These are phyloP conservation scores for Eubasilissa splendida DNA, from an alignment of 2,888 invertebrate genomes.

Conservation along the genomic window DNA sequence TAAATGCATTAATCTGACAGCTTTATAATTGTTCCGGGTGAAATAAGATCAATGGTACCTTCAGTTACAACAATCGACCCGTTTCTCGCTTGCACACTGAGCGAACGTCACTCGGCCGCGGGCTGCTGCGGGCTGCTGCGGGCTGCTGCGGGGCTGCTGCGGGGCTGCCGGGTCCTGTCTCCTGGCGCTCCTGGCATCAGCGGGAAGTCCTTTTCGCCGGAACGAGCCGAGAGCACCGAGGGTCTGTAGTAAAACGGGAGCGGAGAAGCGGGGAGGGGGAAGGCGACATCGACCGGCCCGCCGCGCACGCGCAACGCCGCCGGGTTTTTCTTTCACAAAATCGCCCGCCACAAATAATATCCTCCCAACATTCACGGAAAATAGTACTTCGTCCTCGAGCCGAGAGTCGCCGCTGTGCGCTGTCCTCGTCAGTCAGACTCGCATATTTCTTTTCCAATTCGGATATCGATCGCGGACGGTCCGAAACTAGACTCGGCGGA, in stretches of 20 bases:
- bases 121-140: background rate
- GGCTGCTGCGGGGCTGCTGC: constrained; percentile 1
- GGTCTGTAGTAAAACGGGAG: constrained; percentile 39
- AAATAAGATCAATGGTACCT: background rate
- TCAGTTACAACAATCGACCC: constrained; percentile 15
- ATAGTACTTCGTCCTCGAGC: background rate
- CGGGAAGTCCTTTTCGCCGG: constrained; percentile 25
- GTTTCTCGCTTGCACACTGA: background rate
- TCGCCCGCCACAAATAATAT: constrained; percentile 43
- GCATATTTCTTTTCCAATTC: background rate
- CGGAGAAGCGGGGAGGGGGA: constrained; percentile 29
- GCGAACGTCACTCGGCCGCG: background rate
- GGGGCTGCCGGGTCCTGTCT: constrained; percentile 1
- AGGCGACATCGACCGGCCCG: constrained; percentile 48
- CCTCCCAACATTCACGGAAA: background rate
- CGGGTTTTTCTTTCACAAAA: constrained; percentile 48
- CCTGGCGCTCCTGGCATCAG: constrained; percentile 4
- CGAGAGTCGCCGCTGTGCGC: no score
- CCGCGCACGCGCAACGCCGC: constrained; percentile 43
- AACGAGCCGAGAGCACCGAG: constrained; percentile 10
- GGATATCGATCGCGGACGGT: constrained; percentile 40
- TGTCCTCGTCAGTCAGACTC: no score
- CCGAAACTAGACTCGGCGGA: background rate
- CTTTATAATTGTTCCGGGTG: no score
- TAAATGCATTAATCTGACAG: no score